Percentiles rank a stretch among this genome's conserved stretches.
Conservation (phyloP, 2,113 vertebrate genomes). For the Larimichthys polyactis region DNA sequence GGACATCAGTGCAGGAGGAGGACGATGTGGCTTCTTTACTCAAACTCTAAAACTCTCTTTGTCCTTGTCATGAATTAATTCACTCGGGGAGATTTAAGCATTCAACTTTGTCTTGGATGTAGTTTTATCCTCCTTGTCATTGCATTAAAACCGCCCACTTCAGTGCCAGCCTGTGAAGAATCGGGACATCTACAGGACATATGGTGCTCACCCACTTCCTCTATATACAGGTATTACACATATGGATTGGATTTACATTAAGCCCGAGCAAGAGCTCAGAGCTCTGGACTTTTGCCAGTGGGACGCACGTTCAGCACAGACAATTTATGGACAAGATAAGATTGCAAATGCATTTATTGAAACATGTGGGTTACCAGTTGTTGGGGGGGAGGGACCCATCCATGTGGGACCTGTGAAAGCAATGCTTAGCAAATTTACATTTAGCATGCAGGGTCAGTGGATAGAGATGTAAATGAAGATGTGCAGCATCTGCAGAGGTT, state of each 20-base stretch:
- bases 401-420: background rate
- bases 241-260: conserved; percentile 66
- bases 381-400: background rate
- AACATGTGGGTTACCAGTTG: conserved; percentile 1
- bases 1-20: background rate
- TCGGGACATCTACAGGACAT: conserved; percentile 64
- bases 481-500: background rate
- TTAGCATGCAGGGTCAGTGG: background rate
- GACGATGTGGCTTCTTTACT: too few relatives aligned
- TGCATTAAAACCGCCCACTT: conserved; percentile 64
- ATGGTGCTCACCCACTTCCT: conserved; percentile 59
- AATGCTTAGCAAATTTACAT: conserved; percentile 15
- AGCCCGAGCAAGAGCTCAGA: conserved; percentile 38
- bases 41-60: background rate
- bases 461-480: conserved; percentile 11
- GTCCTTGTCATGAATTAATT: conserved; percentile 8
- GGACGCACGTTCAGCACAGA: background rate
- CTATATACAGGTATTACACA: conserved; percentile 66
- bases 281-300: conserved; percentile 42
- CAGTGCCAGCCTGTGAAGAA: conserved; percentile 69
- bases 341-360: conserved; percentile 13
- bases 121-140: conserved; percentile 60
- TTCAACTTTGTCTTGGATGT: conserved; percentile 25
- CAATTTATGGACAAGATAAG: conserved; percentile 18
- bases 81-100: conserved; percentile 5